These are phyloP conservation scores for Thymelicus lineola DNA, from an alignment of 2,888 invertebrate species.

Conservation along the genomic window DNA sequence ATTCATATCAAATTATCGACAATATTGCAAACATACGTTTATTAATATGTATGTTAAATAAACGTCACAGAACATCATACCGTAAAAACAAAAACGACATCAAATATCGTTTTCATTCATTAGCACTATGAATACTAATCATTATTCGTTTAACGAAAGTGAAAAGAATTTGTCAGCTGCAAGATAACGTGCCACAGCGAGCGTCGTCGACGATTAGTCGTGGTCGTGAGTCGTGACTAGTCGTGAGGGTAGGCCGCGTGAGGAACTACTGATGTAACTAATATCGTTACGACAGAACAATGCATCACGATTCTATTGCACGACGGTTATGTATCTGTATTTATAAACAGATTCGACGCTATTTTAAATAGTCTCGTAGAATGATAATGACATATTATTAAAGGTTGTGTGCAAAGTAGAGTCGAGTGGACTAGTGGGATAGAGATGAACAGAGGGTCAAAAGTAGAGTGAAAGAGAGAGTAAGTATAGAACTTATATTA, in stretches of 20 bases:
- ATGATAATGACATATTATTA: too few relatives aligned
- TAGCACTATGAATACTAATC: slow-evolving; percentile 16
- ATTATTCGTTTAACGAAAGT: slow-evolving; percentile 40
- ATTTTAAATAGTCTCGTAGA: slow-evolving; percentile 1
- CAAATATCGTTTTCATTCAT: slow-evolving; percentile 22
- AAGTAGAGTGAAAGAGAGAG: too few relatives aligned
- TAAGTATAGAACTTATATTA: too few relatives aligned
- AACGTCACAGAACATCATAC: background rate
- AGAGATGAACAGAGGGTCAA: too few relatives aligned
- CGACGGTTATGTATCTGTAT: slow-evolving; percentile 16
- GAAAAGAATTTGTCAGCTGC: slow-evolving; percentile 39
- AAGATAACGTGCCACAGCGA: slow-evolving; percentile 32
- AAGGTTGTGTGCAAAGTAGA: too few relatives aligned
- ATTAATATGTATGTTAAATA: background rate
- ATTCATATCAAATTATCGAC: too few relatives aligned
- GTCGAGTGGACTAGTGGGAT: too few relatives aligned
- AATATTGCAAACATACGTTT: background rate
- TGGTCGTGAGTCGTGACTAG: slow-evolving; percentile 8
- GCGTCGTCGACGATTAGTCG: slow-evolving; percentile 19
- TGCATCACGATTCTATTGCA: slow-evolving; percentile 18
- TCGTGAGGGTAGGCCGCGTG: slow-evolving; percentile 16
- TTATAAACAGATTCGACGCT: slow-evolving; percentile 3
- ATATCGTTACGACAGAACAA: slow-evolving; percentile 26
- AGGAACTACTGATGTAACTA: slow-evolving; percentile 10
- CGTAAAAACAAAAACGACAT: background rate